Evolutionary conservation across 2,113 vertebrate species (phyloP).

Genomic region (Rhynchopsitta pachyrhyncha): DNA sequence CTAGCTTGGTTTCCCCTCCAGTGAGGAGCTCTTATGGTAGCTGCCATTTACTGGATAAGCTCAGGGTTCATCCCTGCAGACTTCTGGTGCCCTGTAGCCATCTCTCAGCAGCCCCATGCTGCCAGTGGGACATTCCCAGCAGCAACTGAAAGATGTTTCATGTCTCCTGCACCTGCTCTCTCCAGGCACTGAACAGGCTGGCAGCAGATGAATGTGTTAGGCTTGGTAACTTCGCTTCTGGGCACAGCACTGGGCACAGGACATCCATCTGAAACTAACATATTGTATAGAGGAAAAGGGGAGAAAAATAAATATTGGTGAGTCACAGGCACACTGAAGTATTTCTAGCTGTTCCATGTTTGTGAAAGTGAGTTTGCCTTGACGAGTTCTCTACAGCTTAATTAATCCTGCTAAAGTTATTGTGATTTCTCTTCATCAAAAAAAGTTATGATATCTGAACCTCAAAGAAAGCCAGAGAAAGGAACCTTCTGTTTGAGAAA

Average conservation of each 20-base stretch:
- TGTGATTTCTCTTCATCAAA: background rate
- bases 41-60: background rate
- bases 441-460: background rate
- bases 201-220: background rate
- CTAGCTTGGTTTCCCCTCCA: background rate
- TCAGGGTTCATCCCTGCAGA: background rate
- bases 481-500: background rate
- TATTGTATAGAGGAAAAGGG: background rate
- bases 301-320: background rate
- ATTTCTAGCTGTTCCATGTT: background rate
- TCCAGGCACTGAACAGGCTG: background rate
- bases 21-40: rapidly evolving
- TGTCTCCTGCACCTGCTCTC: background rate
- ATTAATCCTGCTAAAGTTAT: background rate
- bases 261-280: background rate
- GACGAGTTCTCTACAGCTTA: background rate
- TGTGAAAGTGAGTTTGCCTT: background rate
- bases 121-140: background rate
- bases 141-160: background rate
- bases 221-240: background rate
- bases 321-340: too few relatives aligned
- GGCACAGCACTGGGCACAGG: background rate
- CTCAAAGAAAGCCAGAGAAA: background rate
- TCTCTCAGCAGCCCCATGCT: background rate
- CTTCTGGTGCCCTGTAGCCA: rapidly evolving